Evolutionary conservation across 2,113 vertebrate species (phyloP).

Genomic region (Mola mola): DNA sequence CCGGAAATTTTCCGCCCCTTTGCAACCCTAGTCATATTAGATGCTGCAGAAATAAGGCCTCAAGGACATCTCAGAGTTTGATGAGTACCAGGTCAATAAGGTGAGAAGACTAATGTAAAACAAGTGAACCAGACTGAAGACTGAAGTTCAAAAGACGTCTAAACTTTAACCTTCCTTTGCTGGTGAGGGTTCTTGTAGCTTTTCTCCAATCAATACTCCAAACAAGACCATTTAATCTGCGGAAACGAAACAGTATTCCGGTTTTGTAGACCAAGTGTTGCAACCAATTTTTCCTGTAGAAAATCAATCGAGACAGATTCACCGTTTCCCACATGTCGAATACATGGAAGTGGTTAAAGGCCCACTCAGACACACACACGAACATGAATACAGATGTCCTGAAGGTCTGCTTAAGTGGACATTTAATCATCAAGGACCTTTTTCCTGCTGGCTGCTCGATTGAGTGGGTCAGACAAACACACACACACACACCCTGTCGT

Average conservation of each 20-base stretch:
- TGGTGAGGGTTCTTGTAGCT: slow-evolving; percentile 9
- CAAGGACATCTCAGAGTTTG: no score
- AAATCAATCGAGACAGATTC: slow-evolving; percentile 63
- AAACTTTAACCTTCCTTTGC: slow-evolving; percentile 25
- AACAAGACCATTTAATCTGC: slow-evolving; percentile 52
- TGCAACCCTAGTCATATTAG: no score
- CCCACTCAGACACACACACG: not conserved
- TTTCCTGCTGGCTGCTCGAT: slow-evolving; percentile 48
- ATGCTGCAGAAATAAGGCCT: no score
- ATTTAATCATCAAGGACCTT: slow-evolving; percentile 71
- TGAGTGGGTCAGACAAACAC: slow-evolving; percentile 32
- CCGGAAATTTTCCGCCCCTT: no score
- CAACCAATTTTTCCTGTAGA: slow-evolving; percentile 41
- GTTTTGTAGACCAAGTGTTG: slow-evolving; percentile 40
- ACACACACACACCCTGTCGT: slow-evolving; percentile 28
- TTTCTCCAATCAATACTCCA: slow-evolving; percentile 35
- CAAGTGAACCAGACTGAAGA: slow-evolving; percentile 13
- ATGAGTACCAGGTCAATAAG: not conserved
- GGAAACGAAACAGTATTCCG: slow-evolving; percentile 44
- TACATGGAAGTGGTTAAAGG: slow-evolving; percentile 21
- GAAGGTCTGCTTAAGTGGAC: slow-evolving; percentile 61
- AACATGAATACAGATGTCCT: slow-evolving; percentile 29
- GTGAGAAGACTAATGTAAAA: not conserved
- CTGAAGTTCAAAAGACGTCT: slow-evolving; percentile 27
- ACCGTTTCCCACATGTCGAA: slow-evolving; percentile 28